These are phyloP conservation scores for Pseudomyrmex flavicornis DNA, from an alignment of 1,140 invertebrate genomes.

Conservation along the genomic window DNA sequence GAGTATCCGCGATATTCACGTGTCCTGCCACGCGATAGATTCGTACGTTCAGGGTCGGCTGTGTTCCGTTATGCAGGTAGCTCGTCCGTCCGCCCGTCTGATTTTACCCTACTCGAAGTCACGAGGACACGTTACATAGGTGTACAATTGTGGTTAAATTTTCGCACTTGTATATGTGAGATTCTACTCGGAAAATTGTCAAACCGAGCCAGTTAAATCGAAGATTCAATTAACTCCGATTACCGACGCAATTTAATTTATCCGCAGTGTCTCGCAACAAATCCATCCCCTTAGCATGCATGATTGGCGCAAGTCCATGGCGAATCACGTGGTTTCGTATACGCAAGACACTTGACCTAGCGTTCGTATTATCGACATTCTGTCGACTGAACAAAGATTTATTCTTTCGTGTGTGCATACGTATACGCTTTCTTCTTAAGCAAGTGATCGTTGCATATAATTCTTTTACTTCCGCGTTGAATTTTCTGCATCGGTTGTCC, in stretches of 20 bases:
- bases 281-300: background rate
- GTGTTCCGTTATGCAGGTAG: constrained; percentile 55
- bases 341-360: constrained; percentile 26
- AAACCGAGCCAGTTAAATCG: background rate
- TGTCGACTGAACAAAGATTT: constrained; percentile 4
- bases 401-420: background rate
- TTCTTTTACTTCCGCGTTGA: background rate
- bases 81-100: background rate
- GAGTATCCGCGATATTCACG: background rate
- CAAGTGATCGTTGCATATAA: background rate
- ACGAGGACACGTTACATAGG: background rate
- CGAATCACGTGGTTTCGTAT: constrained; percentile 41
- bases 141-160: background rate
- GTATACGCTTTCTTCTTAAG: background rate
- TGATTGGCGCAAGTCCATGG: constrained; percentile 54
- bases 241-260: background rate
- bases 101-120: background rate
- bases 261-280: too few species aligned
- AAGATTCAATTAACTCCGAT: background rate
- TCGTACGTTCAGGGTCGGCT: constrained; percentile 11
- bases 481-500: background rate
- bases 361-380: constrained; percentile 62
- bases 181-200: background rate
- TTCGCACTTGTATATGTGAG: too few species aligned
- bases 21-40: background rate